Evolutionary conservation across 2,113 vertebrate genomes (phyloP), one percentile per base, ranked within the genome.

Genomic region (Trachemys scripta): DNA sequence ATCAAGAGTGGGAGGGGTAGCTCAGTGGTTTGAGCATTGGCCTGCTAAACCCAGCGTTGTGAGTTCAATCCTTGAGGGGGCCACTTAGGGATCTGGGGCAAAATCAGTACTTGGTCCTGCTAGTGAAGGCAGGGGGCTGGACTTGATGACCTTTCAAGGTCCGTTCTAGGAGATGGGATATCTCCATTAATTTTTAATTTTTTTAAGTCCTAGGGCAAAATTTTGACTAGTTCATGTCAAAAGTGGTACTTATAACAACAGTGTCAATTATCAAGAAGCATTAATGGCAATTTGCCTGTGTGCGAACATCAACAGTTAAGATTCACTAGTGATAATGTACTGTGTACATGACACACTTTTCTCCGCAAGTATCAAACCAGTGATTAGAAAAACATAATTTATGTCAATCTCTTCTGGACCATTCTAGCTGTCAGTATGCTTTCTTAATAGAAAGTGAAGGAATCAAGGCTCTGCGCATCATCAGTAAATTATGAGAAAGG

Each of bases 401-500:
- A 84, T 72, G 91, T 94, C 96, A 97, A 62, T 83, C 81, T 47
- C 85, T 88, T 93, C 94, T 79, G 92, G 96, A 97, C 92, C 92
- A 91, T 65, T 87, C 85, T 96, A 95, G 62, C 14, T 35, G 90
- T 96, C 96, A 96, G 79, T 89, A 51, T 80, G 47, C 5, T 22
- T 62, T 93, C 38, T 83, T 90, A 65, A 89, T 49, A 20, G 22
- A 91, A 95, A 69, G 84, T 62, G 53, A 89, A 80, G 57, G 80
- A 29, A 75, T 10, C 2, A 3, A 93, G 42, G 82, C 85, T 93
- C 87, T 88, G 86, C 82, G 80, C 84, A 84, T 29, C 51, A 82
- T 93, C 38, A 92, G 51, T 57, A 79, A 93, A 84, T 85, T 75
- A 65, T 35, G 20, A 42, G 6, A 38, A 47, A 27, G 31, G 45